Evolutionary conservation across 2,797 vertebrate species (phyloP), one percentile per base, ranked within the genome.

Genomic region (Sebastes alutus): DNA sequence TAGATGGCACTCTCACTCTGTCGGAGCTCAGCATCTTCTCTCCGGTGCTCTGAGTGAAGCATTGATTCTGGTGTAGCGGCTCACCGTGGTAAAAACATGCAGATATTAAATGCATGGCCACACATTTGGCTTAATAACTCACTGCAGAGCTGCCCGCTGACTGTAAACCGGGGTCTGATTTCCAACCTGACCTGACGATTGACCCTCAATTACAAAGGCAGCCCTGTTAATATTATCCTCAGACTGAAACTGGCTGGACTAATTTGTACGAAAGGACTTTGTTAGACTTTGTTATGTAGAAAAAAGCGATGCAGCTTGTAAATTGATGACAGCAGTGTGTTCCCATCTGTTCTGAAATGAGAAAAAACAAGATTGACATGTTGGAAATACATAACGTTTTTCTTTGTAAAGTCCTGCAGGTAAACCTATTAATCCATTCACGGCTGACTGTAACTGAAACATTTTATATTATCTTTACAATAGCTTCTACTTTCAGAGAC

Each of bases 1-100:
- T 73, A 96, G 96, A 81, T 94, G 95, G 94, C 93, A 87, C 87
- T 88, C 82, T 95, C 80, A 14, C 87, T 86, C 92, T 75, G 75
- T 67, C 13, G 1, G n/a, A 35, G 64, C 38, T 2, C 62, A 32
- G 62, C 65, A 1, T 6, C 29, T 38, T 13, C 25, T 46, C 9
- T 33, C 8, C 1, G 23, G 18, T 3, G 5, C 58, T 69, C 55
- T 14, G 27, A 69, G 23, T 11, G 54, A 72, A 52, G 56, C 33
- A 2, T 14, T 35, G 23, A 30, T n/a, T 78, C 54, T 38, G 20
- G 33, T 14, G 23, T 6, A 27, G 70, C 55, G 22, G 72, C 54
- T 72, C 14, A 1, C 22, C 2, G 55, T 20, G 56, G 60, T 80
- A 60, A 62, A 81, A 77, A 79, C 77, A 73, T 76, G 73, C 84